Conservation (phyloP, 1,140 invertebrate genomes). For the Drosophila nasuta region DNA sequence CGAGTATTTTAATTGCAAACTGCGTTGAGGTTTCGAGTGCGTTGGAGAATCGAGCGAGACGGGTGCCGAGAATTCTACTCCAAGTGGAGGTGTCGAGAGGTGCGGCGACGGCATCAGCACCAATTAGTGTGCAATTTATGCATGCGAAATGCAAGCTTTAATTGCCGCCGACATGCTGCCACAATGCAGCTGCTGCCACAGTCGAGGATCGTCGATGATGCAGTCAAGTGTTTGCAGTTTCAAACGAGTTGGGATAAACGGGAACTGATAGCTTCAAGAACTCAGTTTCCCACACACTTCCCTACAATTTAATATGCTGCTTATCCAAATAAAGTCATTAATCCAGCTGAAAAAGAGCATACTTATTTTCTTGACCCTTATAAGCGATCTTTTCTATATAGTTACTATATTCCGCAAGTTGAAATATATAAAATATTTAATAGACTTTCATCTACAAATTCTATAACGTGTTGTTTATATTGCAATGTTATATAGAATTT, state of each 20-base stretch:
- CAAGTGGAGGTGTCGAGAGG: slow-evolving; percentile 1
- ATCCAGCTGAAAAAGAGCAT: too few species aligned
- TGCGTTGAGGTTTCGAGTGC: slow-evolving; percentile 53
- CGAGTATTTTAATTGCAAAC: slow-evolving; percentile 72
- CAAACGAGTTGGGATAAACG: neutral
- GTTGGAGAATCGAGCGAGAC: neutral
- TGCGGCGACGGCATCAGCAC: slow-evolving; percentile 12
- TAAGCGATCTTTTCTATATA: too few species aligned
- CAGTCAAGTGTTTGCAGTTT: slow-evolving; percentile 17
- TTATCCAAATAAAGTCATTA: too few species aligned
- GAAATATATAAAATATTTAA: too few species aligned
- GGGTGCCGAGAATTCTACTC: neutral
- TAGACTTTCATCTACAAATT: too few species aligned
- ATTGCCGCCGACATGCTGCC: slow-evolving; percentile 37
- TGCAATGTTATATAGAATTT: too few species aligned
- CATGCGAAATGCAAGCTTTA: slow-evolving; percentile 45
- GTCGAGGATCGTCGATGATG: slow-evolving; percentile 1
- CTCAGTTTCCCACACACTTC: neutral
- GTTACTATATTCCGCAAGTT: too few species aligned
- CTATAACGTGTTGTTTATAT: too few species aligned
- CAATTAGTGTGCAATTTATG: slow-evolving; percentile 54
- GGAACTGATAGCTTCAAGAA: neutral
- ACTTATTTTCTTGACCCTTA: too few species aligned
- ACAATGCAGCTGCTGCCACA: slow-evolving; percentile 5
- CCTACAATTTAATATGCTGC: too few species aligned